Base-by-base conservation (phyloP, 1,140 invertebrate genomes). In the Ceratosolen solmsi region DNA sequence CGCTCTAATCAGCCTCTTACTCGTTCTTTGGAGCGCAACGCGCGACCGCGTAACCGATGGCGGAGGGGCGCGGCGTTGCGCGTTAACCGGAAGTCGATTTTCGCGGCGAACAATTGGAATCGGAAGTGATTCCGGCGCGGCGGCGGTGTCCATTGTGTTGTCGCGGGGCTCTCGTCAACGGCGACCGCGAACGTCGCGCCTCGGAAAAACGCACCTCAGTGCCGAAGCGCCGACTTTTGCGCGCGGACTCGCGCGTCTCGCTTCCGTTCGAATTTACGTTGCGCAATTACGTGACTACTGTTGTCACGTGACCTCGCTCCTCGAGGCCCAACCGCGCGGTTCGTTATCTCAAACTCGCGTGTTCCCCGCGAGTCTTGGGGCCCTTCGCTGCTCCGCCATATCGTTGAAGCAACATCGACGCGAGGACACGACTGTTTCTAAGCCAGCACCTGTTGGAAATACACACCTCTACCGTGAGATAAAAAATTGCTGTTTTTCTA, bases 81-180 rank as follows among this genome's bases (percentile, higher is more conserved):
- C 49, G 78, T 58, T 72, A 84, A 85, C 76, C 85, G 87, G 88
- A 89, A 87, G 87, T 87, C 79, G 80, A 83, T 73, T 77, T 72
- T 84, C 83, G 58, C 36, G 51, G 56, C 27, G 41, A 86, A 89
- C 88, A 89, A 88, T 88, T 87, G 87, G 84, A 85, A 88, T 89
- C 88, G 88, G 88, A 89, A 89, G 87, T 86, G 84, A 88, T 88
- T 89, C 86, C 85, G 85, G 87, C 79, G 82, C 72, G 46, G 71
- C 68, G 68, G 20, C n/a, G 33, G 33, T 79, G 51, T 38, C 49
- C 56, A 81, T 81, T 81, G 79, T 81, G n/a, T 11, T 30, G 20
- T 54, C 36, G 71, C n/a, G n/a, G n/a, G n/a, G n/a, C n/a, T n/a
- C n/a, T n/a, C 33, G 27, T 20, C n/a, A n/a, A 30, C n/a, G n/a